phyloP scores from a whole-genome alignment of 53 echinoderm and acorn worm species.

The Echinometra lucunter region DNA sequence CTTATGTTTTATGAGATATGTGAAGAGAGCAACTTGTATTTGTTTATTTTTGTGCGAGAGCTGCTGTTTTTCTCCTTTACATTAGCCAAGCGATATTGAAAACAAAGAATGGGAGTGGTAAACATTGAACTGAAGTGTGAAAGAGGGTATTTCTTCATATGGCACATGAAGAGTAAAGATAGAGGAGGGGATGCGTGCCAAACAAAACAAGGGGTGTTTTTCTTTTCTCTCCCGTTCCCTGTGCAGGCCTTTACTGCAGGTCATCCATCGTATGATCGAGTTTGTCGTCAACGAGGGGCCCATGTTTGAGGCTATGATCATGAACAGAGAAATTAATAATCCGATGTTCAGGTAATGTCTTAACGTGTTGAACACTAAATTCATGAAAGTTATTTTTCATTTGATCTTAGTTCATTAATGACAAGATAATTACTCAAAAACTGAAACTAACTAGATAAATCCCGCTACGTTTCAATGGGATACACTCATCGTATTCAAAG shows the following conservation, averaged over 20 bases:
- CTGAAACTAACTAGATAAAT: no score
- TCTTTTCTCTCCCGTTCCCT: slow-evolving; percentile 57
- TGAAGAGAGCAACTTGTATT: not conserved
- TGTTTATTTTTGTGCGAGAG: not conserved
- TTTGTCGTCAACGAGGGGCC: slow-evolving; percentile 99
- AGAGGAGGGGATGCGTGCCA: slow-evolving; percentile 2
- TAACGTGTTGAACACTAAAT: no score
- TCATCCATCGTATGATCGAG: slow-evolving; percentile 98
- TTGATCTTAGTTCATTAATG: no score
- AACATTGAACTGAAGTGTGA: not conserved
- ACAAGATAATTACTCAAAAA: no score
- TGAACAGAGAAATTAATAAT: slow-evolving; percentile 96
- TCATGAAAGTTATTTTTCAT: no score
- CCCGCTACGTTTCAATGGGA: no score
- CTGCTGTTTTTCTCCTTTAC: not conserved
- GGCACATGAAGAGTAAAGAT: not conserved
- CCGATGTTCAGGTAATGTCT: slow-evolving; percentile 86
- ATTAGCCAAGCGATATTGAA: not conserved
- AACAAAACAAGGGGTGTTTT: slow-evolving; percentile 65
- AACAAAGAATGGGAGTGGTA: not conserved
- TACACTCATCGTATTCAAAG: no score
- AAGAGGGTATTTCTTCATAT: not conserved
- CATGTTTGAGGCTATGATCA: slow-evolving; percentile 99
- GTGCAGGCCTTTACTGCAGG: slow-evolving; percentile 88
- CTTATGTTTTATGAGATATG: not conserved